Base-by-base conservation (phyloP, 2,888 invertebrate species). In the Diabrotica balteata region DNA sequence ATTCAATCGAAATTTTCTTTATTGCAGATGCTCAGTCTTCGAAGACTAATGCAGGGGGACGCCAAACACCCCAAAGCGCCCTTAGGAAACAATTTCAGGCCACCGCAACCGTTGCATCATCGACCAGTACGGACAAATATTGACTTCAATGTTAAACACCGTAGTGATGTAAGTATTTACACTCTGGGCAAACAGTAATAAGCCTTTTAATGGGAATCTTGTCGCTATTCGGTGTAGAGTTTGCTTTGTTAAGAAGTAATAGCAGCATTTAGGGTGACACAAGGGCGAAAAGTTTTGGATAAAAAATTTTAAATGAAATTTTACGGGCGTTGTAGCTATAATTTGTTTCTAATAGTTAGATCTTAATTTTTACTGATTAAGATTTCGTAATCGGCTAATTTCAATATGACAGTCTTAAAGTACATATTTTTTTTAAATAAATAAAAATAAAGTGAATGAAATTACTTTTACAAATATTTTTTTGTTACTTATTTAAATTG, bases 121-220 rank as follows among this genome's bases (percentile, higher is more conserved):
- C 90, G 98, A 77, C 93, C 97, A 66, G 91, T 98, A 75, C 88
- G 98, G 84, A 98, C 98, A 77, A 98, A 98, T 87, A 98, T 98
- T 84, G 96, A 98, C 86, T 97, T 97, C 86, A 93, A 92, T 84
- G 88, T 91, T 80, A 92, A 90, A 87, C 90, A 92, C 74, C 81
- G 81, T 87, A 90, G 90, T 77, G 81, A 81, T 74, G 85, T 85
- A 80, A 78, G 80, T 80, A 78, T 73, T 68, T 72, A 59, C 67
- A 68, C 58, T 32, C 60, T 61, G 17, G 58, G 65, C 67, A 58
- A 69, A 69, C 63, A 70, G 62, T 67, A 67, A 70, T 66, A 66
- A 67, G 65, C 59, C 55, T 59, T 51, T 47, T 46, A 66, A 60
- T 64, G 64, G 58, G 32, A 52, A 58, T 64, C 58, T 64, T 64